A percentile compares a stretch with the other conserved stretches of the same genome.
Evolutionary conservation across 2,888 invertebrate species (phyloP).

Genomic region (Acleris cristana): DNA sequence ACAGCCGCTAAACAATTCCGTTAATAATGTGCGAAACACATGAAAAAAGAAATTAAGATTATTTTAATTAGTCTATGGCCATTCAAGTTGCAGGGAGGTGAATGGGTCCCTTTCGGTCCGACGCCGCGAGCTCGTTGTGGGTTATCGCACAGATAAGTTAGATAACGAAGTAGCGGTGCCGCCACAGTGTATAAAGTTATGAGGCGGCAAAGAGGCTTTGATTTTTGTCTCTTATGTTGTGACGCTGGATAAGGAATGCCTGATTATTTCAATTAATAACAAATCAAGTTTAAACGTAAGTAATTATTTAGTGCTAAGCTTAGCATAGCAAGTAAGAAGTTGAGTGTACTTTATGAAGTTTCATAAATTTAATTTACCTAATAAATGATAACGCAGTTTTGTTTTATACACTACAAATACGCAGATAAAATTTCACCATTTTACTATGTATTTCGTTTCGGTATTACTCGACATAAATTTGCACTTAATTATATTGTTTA

Average conservation of each 20-base stretch:
- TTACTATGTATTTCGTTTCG: conserved; percentile 9
- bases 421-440: conserved; percentile 6
- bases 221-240: conserved; percentile 11
- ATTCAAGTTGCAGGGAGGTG: background rate
- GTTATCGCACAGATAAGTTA: conserved; percentile 35
- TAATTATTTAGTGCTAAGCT: no score
- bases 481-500: conserved; percentile 16
- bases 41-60: conserved; percentile 1
- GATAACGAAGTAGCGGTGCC: conserved; percentile 21
- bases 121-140: conserved; percentile 26
- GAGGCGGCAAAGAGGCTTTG: background rate
- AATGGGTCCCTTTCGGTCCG: conserved; percentile 26
- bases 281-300: background rate
- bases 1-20: background rate
- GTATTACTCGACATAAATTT: conserved; percentile 10
- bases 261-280: conserved; percentile 6
- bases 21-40: background rate
- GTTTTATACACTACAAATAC: conserved; percentile 22
- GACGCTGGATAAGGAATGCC: conserved; percentile 10
- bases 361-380: no score
- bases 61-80: conserved; percentile 4
- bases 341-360: no score
- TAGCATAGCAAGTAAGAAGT: no score
- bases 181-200: conserved; percentile 12
- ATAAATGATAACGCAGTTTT: conserved; percentile 17